Conservation (phyloP, 1,140 invertebrate genomes). For the Heliconius himera region DNA sequence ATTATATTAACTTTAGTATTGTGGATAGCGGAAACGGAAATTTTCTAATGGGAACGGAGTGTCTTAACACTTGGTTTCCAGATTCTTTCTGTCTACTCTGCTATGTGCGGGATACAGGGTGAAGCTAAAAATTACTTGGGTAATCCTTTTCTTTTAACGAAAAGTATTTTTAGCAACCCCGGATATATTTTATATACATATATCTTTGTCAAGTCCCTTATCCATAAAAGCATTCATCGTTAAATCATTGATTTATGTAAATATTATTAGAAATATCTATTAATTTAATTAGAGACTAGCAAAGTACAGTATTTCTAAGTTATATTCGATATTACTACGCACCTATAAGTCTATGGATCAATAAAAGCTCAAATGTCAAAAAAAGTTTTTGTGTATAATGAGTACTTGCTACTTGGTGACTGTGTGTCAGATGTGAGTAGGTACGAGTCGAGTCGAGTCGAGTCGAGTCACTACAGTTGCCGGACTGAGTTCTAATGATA, state of each 20-base stretch:
- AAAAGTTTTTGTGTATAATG: conserved; percentile 32
- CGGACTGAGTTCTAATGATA: conserved; percentile 34
- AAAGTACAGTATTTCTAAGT: not conserved
- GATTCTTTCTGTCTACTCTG: too few species aligned
- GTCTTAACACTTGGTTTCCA: too few species aligned
- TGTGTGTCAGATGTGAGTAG: not conserved
- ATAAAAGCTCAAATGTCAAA: conserved; percentile 21
- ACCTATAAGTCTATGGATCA: conserved; percentile 3
- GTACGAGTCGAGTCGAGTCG: not conserved
- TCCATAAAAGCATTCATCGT: not conserved
- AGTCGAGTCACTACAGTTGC: conserved; percentile 22
- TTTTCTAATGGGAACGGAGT: too few species aligned
- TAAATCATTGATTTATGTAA: not conserved
- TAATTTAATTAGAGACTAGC: not conserved
- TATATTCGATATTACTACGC: conserved; percentile 12
- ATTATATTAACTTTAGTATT: too few species aligned
- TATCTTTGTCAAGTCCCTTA: not conserved
- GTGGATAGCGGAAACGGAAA: too few species aligned
- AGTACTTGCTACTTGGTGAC: conserved; percentile 29
- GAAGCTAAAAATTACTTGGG: too few species aligned
- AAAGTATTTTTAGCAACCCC: too few species aligned
- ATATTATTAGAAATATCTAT: not conserved
- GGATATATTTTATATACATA: not conserved
- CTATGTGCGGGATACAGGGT: too few species aligned
- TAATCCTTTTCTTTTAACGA: too few species aligned